phyloP scores from a whole-genome alignment of 2,797 vertebrate genomes.

The Microchirus variegatus region DNA sequence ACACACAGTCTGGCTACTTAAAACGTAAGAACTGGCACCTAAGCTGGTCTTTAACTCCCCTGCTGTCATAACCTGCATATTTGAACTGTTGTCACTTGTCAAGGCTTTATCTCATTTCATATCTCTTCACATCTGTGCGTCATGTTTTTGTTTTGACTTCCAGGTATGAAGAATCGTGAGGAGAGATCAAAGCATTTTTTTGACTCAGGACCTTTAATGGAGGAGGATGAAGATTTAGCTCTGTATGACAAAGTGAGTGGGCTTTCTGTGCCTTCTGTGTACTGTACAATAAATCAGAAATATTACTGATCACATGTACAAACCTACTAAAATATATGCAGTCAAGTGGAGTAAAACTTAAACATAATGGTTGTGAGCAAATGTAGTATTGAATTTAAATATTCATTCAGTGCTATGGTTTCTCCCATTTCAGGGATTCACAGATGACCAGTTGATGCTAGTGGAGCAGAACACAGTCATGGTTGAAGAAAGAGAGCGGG shows the following conservation, averaged over 20 bases:
- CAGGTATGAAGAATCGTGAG: constrained; percentile 98
- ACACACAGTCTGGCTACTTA: constrained; percentile 95
- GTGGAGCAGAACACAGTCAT: constrained; percentile 91
- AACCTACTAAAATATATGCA: not conserved
- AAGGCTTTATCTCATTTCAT: not conserved
- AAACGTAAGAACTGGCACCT: constrained; percentile 87
- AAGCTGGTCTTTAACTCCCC: not conserved
- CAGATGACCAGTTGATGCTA: constrained; percentile 91
- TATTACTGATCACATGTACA: not conserved
- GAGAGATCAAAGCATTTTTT: constrained; percentile 98
- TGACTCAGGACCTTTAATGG: constrained; percentile 94
- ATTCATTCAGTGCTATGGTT: not conserved
- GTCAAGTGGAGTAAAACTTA: not conserved
- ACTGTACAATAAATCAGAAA: not conserved
- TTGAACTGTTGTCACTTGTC: not conserved
- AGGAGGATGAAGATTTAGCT: constrained; percentile 91
- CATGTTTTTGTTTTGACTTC: constrained; percentile 31
- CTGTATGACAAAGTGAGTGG: constrained; percentile 89
- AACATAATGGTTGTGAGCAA: too few species aligned
- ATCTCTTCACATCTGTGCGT: not conserved
- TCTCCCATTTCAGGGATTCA: constrained; percentile 86
- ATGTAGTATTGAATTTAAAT: too few species aligned
- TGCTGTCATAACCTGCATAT: not conserved
- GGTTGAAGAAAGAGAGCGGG: constrained; percentile 93
- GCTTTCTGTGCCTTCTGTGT: not conserved